A percentile compares a stretch with the other conserved stretches of the same genome.
Conservation (phyloP, 2,888 invertebrate species). For the Sisyra terminalis region DNA sequence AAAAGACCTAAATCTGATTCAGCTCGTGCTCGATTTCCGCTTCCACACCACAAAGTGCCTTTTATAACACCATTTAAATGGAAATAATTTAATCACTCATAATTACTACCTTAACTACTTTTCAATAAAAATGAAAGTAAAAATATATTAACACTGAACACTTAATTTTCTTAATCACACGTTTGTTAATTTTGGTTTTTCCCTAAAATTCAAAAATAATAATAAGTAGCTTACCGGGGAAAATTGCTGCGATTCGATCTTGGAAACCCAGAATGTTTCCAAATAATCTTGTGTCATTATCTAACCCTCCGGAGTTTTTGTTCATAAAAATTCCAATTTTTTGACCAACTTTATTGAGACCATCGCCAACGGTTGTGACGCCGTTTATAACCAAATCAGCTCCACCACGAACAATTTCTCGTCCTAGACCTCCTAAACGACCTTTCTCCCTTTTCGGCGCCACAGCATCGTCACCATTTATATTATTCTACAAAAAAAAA, state of each 20-base stretch:
- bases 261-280: not conserved
- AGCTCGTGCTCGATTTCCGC: slow-evolving; percentile 40
- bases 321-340: not conserved
- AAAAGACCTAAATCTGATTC: slow-evolving; percentile 46
- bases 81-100: no score
- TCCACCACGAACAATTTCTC: not conserved
- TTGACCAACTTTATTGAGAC: slow-evolving; percentile 2
- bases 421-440: not conserved
- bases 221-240: not conserved
- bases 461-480: not conserved
- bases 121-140: not conserved
- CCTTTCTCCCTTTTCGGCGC: not conserved
- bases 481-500: no score
- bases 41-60: slow-evolving; percentile 65
- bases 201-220: not conserved
- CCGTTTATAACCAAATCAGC: not conserved
- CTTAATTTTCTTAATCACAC: not conserved
- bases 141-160: not conserved
- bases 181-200: not conserved
- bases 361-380: not conserved
- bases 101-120: not conserved
- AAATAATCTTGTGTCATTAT: not conserved
- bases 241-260: not conserved
- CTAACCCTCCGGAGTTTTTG: not conserved
- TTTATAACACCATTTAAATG: slow-evolving; percentile 4